Percentiles rank a stretch among this genome's conserved stretches.
These are phyloP conservation scores for Lanistes nyassanus DNA, from an alignment of 1,140 invertebrate species.

Conservation along the genomic window DNA sequence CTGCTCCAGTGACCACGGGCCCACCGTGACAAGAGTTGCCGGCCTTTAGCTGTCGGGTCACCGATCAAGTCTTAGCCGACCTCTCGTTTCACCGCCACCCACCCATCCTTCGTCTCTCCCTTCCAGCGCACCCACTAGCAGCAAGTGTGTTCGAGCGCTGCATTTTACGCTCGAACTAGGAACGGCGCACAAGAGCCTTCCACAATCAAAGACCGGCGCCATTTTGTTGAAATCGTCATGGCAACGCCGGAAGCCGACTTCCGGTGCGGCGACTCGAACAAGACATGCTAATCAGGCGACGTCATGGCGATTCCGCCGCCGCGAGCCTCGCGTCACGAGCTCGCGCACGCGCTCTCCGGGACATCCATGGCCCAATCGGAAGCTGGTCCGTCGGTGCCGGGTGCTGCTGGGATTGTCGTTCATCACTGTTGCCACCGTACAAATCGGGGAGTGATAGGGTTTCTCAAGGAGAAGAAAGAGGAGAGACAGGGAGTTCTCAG, in stretches of 20 bases:
- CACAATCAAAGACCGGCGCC: constrained; percentile 4
- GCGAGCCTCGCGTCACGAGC: constrained; percentile 1
- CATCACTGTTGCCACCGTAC: not conserved
- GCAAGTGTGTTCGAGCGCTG: not conserved
- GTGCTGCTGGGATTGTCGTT: constrained; percentile 4
- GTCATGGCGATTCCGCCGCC: not conserved
- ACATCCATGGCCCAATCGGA: not conserved
- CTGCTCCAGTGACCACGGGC: not conserved
- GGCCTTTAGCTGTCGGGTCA: not conserved
- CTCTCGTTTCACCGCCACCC: not conserved
- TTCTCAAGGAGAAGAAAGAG: not conserved
- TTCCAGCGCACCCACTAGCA: not conserved
- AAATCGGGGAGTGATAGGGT: not conserved
- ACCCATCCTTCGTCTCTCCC: not conserved
- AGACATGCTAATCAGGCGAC: constrained; percentile 25
- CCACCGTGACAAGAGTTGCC: not conserved
- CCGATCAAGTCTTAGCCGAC: not conserved
- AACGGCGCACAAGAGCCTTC: not conserved
- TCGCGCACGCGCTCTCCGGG: not conserved
- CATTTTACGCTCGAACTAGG: constrained; percentile 4
- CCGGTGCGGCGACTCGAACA: constrained; percentile 17
- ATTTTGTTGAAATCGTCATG: constrained; percentile 23
- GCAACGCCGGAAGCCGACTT: constrained; percentile 18
- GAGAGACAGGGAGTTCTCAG: no score
- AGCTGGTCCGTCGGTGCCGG: not conserved